phyloP scores from a whole-genome alignment of 2,113 vertebrate genomes.

The Steatornis caripensis region DNA sequence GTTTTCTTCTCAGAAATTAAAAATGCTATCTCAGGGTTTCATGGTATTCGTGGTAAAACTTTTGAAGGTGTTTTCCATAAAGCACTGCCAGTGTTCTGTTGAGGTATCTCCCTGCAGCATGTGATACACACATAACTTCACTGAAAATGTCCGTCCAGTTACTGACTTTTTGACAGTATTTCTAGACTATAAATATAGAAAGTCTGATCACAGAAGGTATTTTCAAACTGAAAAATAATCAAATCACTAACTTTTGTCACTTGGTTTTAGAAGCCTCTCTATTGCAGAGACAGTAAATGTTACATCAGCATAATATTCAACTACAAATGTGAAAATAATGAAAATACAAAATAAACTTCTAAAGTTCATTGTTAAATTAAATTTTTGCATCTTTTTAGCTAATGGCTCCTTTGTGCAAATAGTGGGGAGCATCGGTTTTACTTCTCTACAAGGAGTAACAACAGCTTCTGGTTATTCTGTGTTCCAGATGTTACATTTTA shows the following conservation, averaged over 20 bases:
- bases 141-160: neutral
- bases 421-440: neutral
- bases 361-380: neutral
- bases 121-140: neutral
- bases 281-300: neutral
- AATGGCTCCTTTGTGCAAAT: neutral
- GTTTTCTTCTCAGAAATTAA: neutral
- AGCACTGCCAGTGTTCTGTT: neutral
- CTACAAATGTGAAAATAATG: neutral
- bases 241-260: neutral
- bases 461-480: neutral
- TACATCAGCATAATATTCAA: neutral
- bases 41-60: neutral
- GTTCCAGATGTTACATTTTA: neutral
- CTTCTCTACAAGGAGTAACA: neutral
- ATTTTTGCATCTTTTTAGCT: neutral
- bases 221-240: neutral
- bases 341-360: neutral
- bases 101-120: neutral
- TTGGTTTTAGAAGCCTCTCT: neutral
- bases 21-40: neutral
- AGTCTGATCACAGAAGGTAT: neutral
- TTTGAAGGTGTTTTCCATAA: neutral
- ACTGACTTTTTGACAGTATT: neutral
- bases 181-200: neutral